These are phyloP conservation scores for Sebastes vulpes DNA, from an alignment of 2,797 vertebrate genomes.

Conservation along the genomic window DNA sequence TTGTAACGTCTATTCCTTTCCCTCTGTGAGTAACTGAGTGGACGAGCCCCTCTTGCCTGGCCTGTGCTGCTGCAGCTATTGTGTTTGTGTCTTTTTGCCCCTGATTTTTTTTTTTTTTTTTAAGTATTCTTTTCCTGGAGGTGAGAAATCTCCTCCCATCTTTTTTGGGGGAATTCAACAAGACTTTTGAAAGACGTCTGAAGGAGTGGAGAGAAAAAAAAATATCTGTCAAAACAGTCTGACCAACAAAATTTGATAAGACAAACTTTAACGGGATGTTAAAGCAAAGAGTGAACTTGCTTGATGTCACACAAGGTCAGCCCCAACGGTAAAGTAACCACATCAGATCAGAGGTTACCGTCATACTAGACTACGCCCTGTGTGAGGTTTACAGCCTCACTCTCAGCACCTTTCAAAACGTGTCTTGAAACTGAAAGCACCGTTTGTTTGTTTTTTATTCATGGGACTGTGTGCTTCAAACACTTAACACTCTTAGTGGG, in stretches of 20 bases:
- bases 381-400: slow-evolving; percentile 37
- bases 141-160: slow-evolving; percentile 64
- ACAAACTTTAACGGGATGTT: neutral
- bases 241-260: neutral
- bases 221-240: neutral
- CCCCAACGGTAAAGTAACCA: slow-evolving; percentile 9
- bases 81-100: slow-evolving; percentile 61
- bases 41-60: slow-evolving; percentile 83
- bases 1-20: slow-evolving; percentile 94
- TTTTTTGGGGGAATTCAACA: slow-evolving; percentile 12
- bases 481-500: slow-evolving; percentile 18
- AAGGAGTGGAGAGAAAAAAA: slow-evolving; percentile 45
- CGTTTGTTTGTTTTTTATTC: slow-evolving; percentile 10
- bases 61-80: slow-evolving; percentile 85
- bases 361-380: slow-evolving; percentile 8
- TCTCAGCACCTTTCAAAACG: slow-evolving; percentile 76
- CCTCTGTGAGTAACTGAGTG: slow-evolving; percentile 95
- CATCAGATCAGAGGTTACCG: slow-evolving; percentile 5
- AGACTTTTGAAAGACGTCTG: slow-evolving; percentile 75
- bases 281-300: neutral
- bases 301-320: neutral
- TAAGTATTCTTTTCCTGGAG: slow-evolving; percentile 70
- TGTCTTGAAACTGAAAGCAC: slow-evolving; percentile 39
- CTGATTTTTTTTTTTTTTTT: neutral
- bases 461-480: slow-evolving; percentile 24